Conservation (phyloP, 2,113 vertebrate species). For the Cebidichthys violaceus region DNA sequence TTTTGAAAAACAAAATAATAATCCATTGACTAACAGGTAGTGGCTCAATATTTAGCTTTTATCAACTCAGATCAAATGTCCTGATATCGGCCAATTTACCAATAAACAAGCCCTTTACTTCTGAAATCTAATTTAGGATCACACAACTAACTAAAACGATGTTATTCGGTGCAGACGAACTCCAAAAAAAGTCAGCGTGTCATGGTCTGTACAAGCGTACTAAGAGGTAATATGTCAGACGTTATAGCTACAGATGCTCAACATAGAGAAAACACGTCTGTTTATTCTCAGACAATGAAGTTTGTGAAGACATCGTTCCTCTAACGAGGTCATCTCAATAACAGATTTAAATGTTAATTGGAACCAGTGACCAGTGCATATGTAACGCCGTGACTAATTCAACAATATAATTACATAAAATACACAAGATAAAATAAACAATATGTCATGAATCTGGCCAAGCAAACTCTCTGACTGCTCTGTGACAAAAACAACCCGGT, state of each 20-base stretch:
- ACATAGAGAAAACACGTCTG: background rate
- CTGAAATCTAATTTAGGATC: background rate
- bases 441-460: background rate
- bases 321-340: background rate
- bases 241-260: background rate
- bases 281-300: background rate
- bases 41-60: background rate
- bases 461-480: background rate
- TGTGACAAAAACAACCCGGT: background rate
- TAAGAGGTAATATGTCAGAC: background rate
- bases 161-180: background rate
- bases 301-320: background rate
- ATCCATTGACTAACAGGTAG: too few relatives aligned
- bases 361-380: background rate
- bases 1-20: background rate
- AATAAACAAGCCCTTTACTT: background rate
- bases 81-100: background rate
- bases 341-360: background rate
- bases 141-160: background rate
- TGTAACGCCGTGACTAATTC: background rate
- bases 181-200: background rate
- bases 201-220: background rate
- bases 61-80: background rate
- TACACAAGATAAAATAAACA: background rate
- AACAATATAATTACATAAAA: background rate